Evolutionary conservation across 1,140 invertebrate species (phyloP), one percentile per base, ranked within the genome.

Genomic region (Capitella teleta): DNA sequence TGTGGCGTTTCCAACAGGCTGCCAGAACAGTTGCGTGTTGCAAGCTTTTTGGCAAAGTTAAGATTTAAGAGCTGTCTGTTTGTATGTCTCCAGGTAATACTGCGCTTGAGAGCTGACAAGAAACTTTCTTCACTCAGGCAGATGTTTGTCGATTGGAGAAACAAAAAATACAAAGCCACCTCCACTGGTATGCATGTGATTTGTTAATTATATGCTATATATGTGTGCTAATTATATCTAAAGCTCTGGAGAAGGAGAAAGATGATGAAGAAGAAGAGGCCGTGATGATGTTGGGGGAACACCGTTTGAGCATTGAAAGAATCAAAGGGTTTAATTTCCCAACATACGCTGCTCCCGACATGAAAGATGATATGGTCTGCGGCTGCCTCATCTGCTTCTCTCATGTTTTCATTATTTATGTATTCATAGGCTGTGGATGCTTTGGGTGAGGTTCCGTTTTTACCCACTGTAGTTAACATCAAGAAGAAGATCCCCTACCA

Each of bases 351-450:
- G 57, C 61, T n/a, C 64, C 66, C 8, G 60, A 67, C 51, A 58
- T 63, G 25, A 70, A 70, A 36, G 65, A 68, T 52, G 67, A 68
- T 42, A 66, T 68, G 67, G 64, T 67, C 47, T 60, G 57, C 28
- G 28, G 24, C 18, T 5, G n/a, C 18, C 3, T 44, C 10, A 8
- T 10, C 10, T 10, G 38, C 10, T 41, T n/a, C 10, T 41, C 19
- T 41, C 19, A 19, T 41, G 19, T 41, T 12, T 6, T 6, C 18
- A 41, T 41, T 41, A 1, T 41, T 41, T 41, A 41, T 12, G 12
- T 19, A 41, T 41, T 41, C 38, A 14, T 10, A 67, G 65, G 66
- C 64, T 28, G 62, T 66, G 14, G 66, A 67, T 60, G 62, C 63
- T 30, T 47, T 68, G 8, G 67, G 63, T 1, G 44, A 52, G 18